These are phyloP conservation scores for Sebastes diploproa DNA, from an alignment of 2,797 vertebrate genomes.

Conservation along the genomic window DNA sequence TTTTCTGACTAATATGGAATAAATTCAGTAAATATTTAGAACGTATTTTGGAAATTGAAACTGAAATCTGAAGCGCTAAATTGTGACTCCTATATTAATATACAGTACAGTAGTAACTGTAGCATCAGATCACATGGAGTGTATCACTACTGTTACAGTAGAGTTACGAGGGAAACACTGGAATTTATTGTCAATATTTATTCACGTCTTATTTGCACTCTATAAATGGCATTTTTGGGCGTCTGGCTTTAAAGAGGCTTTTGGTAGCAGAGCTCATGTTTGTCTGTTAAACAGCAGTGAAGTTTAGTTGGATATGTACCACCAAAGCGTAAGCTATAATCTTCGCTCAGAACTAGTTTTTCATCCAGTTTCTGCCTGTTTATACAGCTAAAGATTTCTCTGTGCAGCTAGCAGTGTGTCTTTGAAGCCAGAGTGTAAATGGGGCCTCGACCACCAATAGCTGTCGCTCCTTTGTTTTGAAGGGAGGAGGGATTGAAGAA, in stretches of 20 bases:
- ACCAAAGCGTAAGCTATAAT: neutral
- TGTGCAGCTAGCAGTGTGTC: slow-evolving; percentile 44
- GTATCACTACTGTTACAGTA: neutral
- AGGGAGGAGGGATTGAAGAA: slow-evolving; percentile 85
- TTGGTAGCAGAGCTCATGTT: neutral
- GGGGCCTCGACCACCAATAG: slow-evolving; percentile 59
- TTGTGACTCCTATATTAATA: neutral
- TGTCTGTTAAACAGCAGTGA: neutral
- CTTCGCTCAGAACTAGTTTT: neutral
- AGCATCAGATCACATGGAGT: neutral
- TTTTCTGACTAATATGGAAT: neutral
- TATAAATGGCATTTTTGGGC: neutral
- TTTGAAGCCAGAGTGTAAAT: slow-evolving; percentile 53
- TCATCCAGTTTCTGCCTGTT: slow-evolving; percentile 28
- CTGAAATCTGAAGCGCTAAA: neutral
- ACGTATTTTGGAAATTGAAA: neutral
- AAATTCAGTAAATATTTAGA: neutral
- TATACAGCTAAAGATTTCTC: slow-evolving; percentile 40
- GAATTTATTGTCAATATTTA: neutral
- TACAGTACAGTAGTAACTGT: neutral
- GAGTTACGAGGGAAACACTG: neutral
- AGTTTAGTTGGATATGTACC: neutral
- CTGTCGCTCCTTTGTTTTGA: slow-evolving; percentile 77
- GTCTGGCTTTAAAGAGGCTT: slow-evolving; percentile 29
- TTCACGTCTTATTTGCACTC: slow-evolving; percentile 10